Evolutionary conservation across 64 coral and sea anemone species (phyloP), one percentile per base, ranked within the genome.

Genomic region (Stichodactyla mertensii): DNA sequence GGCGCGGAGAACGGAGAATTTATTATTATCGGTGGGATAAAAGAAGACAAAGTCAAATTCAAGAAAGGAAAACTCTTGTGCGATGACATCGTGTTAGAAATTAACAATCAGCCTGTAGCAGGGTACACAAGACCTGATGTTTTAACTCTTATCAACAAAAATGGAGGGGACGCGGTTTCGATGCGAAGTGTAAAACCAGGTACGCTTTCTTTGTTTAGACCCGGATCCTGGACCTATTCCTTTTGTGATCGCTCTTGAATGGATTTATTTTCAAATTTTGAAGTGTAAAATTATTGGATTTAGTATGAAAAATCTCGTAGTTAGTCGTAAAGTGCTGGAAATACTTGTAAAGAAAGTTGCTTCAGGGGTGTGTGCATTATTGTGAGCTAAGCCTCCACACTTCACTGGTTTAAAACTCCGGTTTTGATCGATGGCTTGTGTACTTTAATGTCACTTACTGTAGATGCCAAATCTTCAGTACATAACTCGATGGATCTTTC

Each of bases 1-100:
- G 97, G 97, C 51, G 97, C 97, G 22, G 97, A 99, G 59, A 86
- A 95, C 69, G 97, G 93, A 16, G 93, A 99, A 82, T 99, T 99
- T 87, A 90, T 99, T 61, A 90, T 89, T 57, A 89, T 99, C n/a
- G 97, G 93, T 18, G 93, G 87, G 19, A 79, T 99, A 62, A 92
- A 85, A 51, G 86, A 92, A 54, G 91, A 99, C 4, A 92, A 92
- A 91, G 87, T 95, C 57, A 87, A 84, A 53, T 85, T 90, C 61
- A 99, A 89, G 61, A 92, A 94, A 45, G 97, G 97, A 23, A 94
- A 92, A 79, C 66, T 99, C 51, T 87, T 87, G 19, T 71, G 83
- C 12, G 97, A 90, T 53, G 97, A 99, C 55, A 83, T 99, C 22
- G 88, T 99, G 18, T 82, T 99, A 16, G 97, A 99, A 88, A 90